A percentile compares a stretch with the other conserved stretches of the same genome.
phyloP scores from a whole-genome alignment of 2,113 vertebrate genomes.

The Pterocles burchelli region DNA sequence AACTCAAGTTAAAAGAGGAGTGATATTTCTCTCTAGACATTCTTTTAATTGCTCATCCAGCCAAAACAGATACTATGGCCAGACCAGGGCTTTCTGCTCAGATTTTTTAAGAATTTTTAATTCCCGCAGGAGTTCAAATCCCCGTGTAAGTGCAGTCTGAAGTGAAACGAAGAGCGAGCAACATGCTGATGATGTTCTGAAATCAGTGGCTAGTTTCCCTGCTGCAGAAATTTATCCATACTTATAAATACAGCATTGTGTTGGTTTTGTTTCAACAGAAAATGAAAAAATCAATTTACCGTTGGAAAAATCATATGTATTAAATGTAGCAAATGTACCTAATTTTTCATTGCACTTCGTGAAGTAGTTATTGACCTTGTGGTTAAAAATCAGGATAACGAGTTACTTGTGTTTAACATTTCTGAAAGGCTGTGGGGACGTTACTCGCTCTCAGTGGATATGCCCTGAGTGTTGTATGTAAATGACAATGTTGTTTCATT shows the following conservation, averaged over 20 bases:
- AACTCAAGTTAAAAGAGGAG: slow-evolving; percentile 38
- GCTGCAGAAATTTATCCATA: not conserved
- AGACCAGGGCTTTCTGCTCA: accelerated
- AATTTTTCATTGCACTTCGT: not conserved
- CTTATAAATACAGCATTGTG: not conserved
- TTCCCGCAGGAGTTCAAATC: too few relatives aligned
- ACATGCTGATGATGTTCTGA: not conserved
- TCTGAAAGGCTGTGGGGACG: not conserved
- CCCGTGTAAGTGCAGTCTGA: accelerated
- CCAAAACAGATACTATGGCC: not conserved
- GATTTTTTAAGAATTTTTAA: not conserved
- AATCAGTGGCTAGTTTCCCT: not conserved
- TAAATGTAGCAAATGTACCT: not conserved
- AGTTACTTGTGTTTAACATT: not conserved
- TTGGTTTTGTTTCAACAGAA: not conserved
- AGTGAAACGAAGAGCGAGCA: not conserved
- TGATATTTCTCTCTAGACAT: slow-evolving; percentile 44
- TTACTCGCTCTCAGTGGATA: not conserved
- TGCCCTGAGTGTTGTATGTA: not conserved
- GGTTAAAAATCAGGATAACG: not conserved
- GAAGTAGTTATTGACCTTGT: not conserved
- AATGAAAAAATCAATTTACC: not conserved
- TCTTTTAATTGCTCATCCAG: slow-evolving; percentile 22
- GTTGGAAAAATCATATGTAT: not conserved
- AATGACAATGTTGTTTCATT: not conserved